Evolutionary conservation across 2,797 vertebrate species (phyloP).

Genomic region (Botia kubotai): DNA sequence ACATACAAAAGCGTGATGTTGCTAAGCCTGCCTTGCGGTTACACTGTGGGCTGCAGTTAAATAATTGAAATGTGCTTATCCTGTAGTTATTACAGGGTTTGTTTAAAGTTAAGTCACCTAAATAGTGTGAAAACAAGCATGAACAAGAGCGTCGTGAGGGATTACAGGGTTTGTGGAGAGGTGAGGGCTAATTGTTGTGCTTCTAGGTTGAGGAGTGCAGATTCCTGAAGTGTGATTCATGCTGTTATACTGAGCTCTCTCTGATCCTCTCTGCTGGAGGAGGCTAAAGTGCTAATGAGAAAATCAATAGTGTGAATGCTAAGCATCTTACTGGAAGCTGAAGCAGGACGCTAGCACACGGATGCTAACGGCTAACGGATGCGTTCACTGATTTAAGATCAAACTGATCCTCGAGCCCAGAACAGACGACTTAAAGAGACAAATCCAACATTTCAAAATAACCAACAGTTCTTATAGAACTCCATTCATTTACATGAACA

Average conservation of each 20-base stretch:
- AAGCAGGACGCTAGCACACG: constrained; percentile 89
- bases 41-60: constrained; percentile 24
- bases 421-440: constrained; percentile 33
- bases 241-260: constrained; percentile 61
- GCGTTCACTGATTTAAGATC: constrained; percentile 86
- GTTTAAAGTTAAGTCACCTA: constrained; percentile 35
- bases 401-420: constrained; percentile 35
- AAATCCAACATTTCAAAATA: constrained; percentile 19
- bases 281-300: constrained; percentile 95
- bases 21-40: constrained; percentile 30
- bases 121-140: constrained; percentile 27
- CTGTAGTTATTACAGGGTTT: constrained; percentile 10
- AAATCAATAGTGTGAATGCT: constrained; percentile 98
- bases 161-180: constrained; percentile 2
- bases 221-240: constrained; percentile 56
- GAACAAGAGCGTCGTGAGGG: constrained; percentile 12
- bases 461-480: not conserved
- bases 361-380: constrained; percentile 91
- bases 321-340: constrained; percentile 99
- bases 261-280: constrained; percentile 71
- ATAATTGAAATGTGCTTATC: constrained; percentile 34
- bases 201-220: constrained; percentile 58
- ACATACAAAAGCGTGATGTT: not conserved
- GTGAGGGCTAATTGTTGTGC: constrained; percentile 51
- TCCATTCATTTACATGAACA: not conserved